Conservation (phyloP, 2,113 vertebrate genomes). For the Ranitomeya variabilis region DNA sequence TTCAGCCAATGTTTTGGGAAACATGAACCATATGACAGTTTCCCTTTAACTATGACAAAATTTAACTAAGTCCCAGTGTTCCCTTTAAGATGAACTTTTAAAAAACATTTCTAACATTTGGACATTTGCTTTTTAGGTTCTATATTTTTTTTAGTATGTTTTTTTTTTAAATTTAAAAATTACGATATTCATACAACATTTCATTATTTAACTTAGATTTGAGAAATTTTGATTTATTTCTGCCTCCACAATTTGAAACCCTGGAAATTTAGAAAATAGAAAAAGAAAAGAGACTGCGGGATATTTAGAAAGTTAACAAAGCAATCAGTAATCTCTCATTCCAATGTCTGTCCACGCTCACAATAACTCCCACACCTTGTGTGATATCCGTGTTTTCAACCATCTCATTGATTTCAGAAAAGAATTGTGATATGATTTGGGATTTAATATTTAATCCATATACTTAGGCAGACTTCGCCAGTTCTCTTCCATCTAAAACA, state of each 20-base stretch:
- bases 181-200: not conserved
- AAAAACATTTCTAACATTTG: too few species aligned
- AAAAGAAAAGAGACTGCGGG: not conserved
- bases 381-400: conserved; percentile 37
- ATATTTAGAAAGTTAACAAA: conserved; percentile 28
- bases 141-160: too few species aligned
- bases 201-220: not conserved
- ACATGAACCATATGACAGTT: too few species aligned
- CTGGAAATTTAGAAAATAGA: not conserved
- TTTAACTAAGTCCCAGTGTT: too few species aligned
- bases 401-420: conserved; percentile 45
- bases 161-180: too few species aligned
- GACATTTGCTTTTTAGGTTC: not conserved
- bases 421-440: conserved; percentile 50
- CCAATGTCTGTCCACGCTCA: conserved; percentile 23
- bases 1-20: too few species aligned
- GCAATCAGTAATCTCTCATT: conserved; percentile 41
- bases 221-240: not conserved
- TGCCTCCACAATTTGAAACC: not conserved
- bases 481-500: conserved; percentile 47
- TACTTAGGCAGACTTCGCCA: conserved; percentile 50
- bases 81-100: too few species aligned
- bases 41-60: too few species aligned
- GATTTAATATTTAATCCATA: conserved; percentile 55
- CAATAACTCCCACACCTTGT: conserved; percentile 28